These are phyloP conservation scores for Tolypeutes matacus DNA, from an alignment of 2,797 vertebrate species.

Conservation along the genomic window DNA sequence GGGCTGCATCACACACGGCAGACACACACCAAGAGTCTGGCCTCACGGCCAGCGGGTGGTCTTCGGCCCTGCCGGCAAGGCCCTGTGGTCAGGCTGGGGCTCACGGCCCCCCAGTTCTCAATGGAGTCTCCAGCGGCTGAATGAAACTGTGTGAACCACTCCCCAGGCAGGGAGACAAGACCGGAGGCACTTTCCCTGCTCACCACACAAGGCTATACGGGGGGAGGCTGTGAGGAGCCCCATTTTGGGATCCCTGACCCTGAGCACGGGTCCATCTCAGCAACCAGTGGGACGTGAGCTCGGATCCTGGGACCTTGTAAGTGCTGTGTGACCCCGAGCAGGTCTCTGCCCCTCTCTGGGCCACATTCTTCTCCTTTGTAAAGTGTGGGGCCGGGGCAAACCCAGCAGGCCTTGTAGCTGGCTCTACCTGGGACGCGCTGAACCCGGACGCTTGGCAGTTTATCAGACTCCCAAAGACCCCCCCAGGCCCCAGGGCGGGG, in stretches of 20 bases:
- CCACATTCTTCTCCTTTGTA: neutral
- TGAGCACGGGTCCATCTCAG: neutral
- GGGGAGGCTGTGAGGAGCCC: accelerated
- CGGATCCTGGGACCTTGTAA: too few relatives aligned
- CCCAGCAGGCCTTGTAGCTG: neutral
- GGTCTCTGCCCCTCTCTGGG: neutral
- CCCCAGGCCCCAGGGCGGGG: neutral
- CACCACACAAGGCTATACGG: accelerated
- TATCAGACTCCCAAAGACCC: neutral
- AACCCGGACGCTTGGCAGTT: accelerated
- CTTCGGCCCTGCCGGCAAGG: too few relatives aligned
- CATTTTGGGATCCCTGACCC: neutral
- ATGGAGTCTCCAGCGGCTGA: too few relatives aligned
- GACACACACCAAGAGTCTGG: too few relatives aligned
- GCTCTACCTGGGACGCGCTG: too few relatives aligned
- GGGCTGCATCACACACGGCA: too few relatives aligned
- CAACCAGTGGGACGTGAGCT: accelerated
- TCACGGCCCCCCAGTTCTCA: too few relatives aligned
- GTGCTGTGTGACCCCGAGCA: neutral
- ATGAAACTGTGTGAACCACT: too few relatives aligned
- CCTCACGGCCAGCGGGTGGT: too few relatives aligned
- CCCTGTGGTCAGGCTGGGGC: too few relatives aligned
- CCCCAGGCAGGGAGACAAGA: too few relatives aligned
- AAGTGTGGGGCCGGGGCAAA: accelerated
- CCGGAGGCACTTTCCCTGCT: too few relatives aligned